Percentiles rank a stretch among this genome's conserved stretches.
These are phyloP conservation scores for Cydia fagiglandana DNA, from an alignment of 1,140 invertebrate species.

Conservation along the genomic window DNA sequence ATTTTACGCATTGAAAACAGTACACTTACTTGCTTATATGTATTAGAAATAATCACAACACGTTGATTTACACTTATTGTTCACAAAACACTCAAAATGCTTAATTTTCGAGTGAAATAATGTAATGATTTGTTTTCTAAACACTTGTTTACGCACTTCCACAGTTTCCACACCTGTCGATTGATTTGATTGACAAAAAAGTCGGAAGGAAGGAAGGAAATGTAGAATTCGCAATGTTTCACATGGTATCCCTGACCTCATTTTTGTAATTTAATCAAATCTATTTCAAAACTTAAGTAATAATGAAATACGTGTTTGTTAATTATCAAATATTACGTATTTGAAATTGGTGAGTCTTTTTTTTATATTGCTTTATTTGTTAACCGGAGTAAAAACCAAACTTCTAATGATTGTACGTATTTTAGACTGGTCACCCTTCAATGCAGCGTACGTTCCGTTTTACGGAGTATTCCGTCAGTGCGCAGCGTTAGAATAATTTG, in stretches of 20 bases:
- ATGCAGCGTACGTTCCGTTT: background rate
- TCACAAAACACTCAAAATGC: constrained; percentile 2
- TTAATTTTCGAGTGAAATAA: constrained; percentile 3
- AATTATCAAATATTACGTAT: too few relatives aligned
- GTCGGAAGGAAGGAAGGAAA: constrained; percentile 31
- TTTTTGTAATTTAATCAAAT: background rate
- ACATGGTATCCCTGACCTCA: constrained; percentile 21
- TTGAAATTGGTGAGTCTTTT: too few relatives aligned
- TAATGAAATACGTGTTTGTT: background rate
- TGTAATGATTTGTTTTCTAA: constrained; percentile 17
- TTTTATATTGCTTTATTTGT: too few relatives aligned
- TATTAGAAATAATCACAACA: constrained; percentile 13
- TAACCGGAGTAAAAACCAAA: background rate
- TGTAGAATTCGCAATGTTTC: constrained; percentile 11
- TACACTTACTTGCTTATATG: constrained; percentile 19
- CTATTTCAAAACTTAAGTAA: background rate
- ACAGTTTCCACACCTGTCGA: constrained; percentile 28
- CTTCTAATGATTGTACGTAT: background rate
- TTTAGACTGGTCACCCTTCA: constrained; percentile 1
- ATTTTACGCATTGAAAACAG: constrained; percentile 17
- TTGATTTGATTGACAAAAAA: constrained; percentile 30
- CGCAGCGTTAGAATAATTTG: background rate
- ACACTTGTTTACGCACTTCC: constrained; percentile 29
- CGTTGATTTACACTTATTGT: background rate
- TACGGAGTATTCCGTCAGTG: background rate